phyloP scores from a whole-genome alignment of 2,113 vertebrate species.

The Carlito syrichta region DNA sequence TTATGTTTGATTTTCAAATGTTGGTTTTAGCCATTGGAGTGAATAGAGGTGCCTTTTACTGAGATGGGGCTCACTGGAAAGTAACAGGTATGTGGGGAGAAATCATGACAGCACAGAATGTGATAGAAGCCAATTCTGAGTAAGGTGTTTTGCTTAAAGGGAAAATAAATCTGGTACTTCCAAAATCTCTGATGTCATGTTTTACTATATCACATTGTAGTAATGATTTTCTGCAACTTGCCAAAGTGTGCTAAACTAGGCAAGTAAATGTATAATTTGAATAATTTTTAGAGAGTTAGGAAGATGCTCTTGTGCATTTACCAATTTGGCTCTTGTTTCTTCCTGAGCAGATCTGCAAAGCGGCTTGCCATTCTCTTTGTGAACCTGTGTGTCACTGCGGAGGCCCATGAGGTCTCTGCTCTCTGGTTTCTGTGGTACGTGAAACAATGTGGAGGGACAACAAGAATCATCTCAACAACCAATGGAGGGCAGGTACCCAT shows the following conservation, averaged over 20 bases:
- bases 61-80: not conserved
- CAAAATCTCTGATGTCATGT: not conserved
- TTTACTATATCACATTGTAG: not conserved
- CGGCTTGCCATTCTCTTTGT: slow-evolving; percentile 92
- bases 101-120: not conserved
- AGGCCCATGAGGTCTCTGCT: slow-evolving; percentile 95
- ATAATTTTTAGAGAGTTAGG: not conserved
- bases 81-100: not conserved
- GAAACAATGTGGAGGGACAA: slow-evolving; percentile 94
- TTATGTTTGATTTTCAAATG: not conserved
- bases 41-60: not conserved
- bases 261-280: not conserved
- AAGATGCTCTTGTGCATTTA: not conserved
- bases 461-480: slow-evolving; percentile 93
- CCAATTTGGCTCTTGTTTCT: not conserved
- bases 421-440: slow-evolving; percentile 99
- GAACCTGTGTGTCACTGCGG: slow-evolving; percentile 94
- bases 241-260: not conserved
- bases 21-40: not conserved
- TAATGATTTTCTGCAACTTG: not conserved
- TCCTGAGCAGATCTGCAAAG: slow-evolving; percentile 82
- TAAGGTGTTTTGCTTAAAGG: slow-evolving; percentile 10
- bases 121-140: not conserved
- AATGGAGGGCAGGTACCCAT: slow-evolving; percentile 94
- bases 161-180: not conserved